Percentiles rank a stretch among this genome's conserved stretches.
Conservation (phyloP, 1,140 invertebrate genomes). For the Gerris buenoi region DNA sequence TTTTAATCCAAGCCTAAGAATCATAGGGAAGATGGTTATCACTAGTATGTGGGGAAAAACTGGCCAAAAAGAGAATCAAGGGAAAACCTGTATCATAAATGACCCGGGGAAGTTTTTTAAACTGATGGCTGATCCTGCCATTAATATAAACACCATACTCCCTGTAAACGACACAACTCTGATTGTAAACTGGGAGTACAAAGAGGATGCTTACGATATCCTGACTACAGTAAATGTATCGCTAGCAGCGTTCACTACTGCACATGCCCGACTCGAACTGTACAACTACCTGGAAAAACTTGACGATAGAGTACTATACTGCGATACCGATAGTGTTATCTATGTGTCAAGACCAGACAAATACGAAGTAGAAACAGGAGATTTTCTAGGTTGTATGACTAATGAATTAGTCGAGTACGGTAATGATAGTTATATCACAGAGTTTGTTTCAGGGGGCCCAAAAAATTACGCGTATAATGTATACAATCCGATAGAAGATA, state of each 20-base stretch:
- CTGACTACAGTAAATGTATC: conserved; percentile 24
- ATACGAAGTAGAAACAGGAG: too few species aligned
- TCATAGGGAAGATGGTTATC: neutral
- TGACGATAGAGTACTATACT: conserved; percentile 27
- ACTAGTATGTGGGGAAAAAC: conserved; percentile 24
- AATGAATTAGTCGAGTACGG: too few species aligned
- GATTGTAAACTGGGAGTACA: conserved; percentile 21
- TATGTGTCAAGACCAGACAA: too few species aligned
- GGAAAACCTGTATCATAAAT: conserved; percentile 23
- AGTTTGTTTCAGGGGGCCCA: too few species aligned
- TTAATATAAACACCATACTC: conserved; percentile 17
- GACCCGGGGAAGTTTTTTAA: conserved; percentile 21
- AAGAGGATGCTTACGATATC: conserved; percentile 13
- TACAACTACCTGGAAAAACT: conserved; percentile 28
- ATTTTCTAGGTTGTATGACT: too few species aligned
- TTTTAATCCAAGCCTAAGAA: neutral
- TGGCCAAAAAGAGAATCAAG: conserved; percentile 22
- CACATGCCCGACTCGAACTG: conserved; percentile 29
- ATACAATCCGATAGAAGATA: too few species aligned
- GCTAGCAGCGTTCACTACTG: conserved; percentile 29
- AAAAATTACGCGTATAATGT: too few species aligned
- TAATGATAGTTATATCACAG: too few species aligned
- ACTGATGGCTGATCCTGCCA: conserved; percentile 21
- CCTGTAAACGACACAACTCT: conserved; percentile 21
- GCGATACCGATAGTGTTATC: neutral